These are phyloP conservation scores for Hemichromis elongatus DNA, from an alignment of 2,113 vertebrate genomes.

Conservation along the genomic window DNA sequence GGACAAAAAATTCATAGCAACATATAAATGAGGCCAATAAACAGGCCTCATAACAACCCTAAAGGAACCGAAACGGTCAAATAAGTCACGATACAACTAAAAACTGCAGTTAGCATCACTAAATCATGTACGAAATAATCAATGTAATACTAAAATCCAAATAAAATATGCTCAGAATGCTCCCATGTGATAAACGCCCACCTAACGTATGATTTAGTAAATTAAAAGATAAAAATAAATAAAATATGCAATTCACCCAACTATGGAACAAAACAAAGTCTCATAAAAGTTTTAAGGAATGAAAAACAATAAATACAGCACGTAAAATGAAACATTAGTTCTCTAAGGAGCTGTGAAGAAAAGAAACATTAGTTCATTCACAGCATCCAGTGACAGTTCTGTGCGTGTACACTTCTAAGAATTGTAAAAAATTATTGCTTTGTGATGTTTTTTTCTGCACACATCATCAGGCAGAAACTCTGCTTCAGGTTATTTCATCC, in stretches of 20 bases:
- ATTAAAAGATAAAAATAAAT: not conserved
- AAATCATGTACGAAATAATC: not conserved
- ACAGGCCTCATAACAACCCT: not conserved
- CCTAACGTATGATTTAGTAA: not conserved
- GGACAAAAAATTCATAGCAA: not conserved
- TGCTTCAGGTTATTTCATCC: slow-evolving; percentile 20
- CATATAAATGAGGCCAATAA: not conserved
- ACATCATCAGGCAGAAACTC: slow-evolving; percentile 15
- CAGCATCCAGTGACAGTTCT: not conserved
- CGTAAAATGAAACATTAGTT: not conserved
- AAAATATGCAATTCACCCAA: not conserved
- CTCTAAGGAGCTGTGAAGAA: no score
- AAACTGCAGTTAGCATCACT: not conserved
- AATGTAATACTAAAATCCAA: not conserved
- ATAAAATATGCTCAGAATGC: not conserved
- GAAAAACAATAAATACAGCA: not conserved
- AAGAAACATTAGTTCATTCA: no score
- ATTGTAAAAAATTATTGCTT: not conserved
- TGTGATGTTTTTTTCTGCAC: not conserved
- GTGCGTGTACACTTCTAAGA: not conserved
- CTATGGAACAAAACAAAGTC: not conserved
- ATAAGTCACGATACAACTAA: not conserved
- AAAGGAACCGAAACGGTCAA: not conserved
- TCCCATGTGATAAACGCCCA: not conserved
- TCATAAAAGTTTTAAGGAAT: not conserved